Evolutionary conservation across 2,113 vertebrate genomes (phyloP), one percentile per base, ranked within the genome.

Genomic region (Nerophis ophidion): DNA sequence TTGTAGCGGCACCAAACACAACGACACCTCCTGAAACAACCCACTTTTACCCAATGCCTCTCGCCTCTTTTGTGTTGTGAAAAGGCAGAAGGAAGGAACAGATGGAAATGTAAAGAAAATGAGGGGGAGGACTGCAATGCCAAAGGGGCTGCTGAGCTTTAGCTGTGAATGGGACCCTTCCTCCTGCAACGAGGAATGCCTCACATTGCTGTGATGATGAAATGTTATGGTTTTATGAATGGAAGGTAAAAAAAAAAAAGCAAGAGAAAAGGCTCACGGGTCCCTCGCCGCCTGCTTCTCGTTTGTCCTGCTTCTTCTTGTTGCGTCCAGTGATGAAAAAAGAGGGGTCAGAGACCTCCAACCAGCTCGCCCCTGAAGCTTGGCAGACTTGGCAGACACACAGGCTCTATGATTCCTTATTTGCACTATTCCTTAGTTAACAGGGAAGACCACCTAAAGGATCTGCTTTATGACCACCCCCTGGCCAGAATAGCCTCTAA

Each of bases 161-260:
- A 71, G 82, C 83, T 82, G 87, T 86, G 81, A 88, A 88, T 87
- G 86, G 87, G 90, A 90, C 85, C 81, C 79, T 87, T 86, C 85
- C 84, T 89, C 88, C 84, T 84, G 82, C 84, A 80, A 81, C 75
- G 79, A 70, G 65, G 79, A 86, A 87, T 81, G 82, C 77, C 81
- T 88, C 88, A 90, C 88, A 90, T 89, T 71, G 78, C 88, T 77
- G 66, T 81, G 83, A 82, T 80, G 81, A 91, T 89, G 82, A 82
- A 74, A 86, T 85, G 84, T 76, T 76, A 86, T 87, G 83, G 73
- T 81, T 89, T 89, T 86, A 81, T 90, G 88, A 91, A 91, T 91
- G 90, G 40, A 82, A 81, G 75, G 76, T 79, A 79, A 83, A 86
- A 84, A 87, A 26, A 26, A 26, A 26, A 26, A 26, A 26, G 82